Evolutionary conservation across 2,113 vertebrate genomes (phyloP).

Genomic region (Donacobius atricapilla): DNA sequence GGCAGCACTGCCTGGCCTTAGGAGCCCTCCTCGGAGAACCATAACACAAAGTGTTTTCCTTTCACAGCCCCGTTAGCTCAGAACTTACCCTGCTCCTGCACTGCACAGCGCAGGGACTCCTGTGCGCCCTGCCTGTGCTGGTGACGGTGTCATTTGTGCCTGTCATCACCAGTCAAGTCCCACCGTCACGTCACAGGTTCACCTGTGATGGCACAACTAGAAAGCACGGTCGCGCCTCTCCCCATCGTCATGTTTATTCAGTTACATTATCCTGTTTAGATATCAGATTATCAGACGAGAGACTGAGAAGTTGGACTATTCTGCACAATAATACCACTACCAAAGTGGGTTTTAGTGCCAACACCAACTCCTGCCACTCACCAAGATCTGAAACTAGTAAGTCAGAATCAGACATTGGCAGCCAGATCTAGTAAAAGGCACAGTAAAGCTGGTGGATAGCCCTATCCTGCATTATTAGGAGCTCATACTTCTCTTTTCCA

Average conservation of each 20-base stretch:
- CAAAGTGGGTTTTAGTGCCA: background rate
- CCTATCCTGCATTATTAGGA: background rate
- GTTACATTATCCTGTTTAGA: background rate
- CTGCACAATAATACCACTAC: background rate
- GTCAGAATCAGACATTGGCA: background rate
- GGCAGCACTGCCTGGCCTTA: background rate
- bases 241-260: background rate
- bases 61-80: background rate
- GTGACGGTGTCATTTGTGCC: no score
- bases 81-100: background rate
- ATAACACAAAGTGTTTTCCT: accelerated
- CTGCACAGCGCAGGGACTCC: background rate
- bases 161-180: background rate
- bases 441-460: background rate
- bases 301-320: background rate
- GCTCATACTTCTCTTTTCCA: background rate
- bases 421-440: background rate
- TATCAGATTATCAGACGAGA: background rate
- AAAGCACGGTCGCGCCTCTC: background rate
- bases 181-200: background rate
- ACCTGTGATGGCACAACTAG: background rate
- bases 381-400: background rate
- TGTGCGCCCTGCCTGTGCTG: background rate
- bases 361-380: background rate
- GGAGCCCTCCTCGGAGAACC: accelerated